Percentiles rank a stretch among this genome's conserved stretches.
These are phyloP conservation scores for Caprella mutica DNA, from an alignment of 2,888 invertebrate genomes.

Conservation along the genomic window DNA sequence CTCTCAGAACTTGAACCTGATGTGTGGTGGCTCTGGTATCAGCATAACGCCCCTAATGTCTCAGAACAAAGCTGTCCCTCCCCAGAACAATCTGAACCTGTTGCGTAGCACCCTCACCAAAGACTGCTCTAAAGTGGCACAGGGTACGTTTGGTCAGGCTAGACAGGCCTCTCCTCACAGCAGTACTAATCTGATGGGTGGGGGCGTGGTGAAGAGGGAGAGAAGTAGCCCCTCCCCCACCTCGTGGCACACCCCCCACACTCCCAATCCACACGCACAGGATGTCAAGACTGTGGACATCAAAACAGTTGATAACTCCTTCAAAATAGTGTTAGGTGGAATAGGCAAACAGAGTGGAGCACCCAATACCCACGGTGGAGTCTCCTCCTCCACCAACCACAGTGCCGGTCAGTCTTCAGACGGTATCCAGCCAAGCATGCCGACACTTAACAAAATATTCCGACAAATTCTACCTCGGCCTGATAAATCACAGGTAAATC, in stretches of 20 bases:
- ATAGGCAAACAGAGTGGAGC: background rate
- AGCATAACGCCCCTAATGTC: slow-evolving; percentile 30
- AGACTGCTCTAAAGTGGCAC: background rate
- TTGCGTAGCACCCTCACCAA: slow-evolving; percentile 10
- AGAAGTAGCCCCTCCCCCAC: slow-evolving; percentile 26
- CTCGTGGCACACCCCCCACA: slow-evolving; percentile 33
- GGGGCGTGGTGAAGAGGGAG: slow-evolving; percentile 14
- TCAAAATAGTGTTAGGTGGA: slow-evolving; percentile 24
- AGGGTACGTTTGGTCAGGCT: too few species aligned
- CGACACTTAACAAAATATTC: slow-evolving; percentile 27
- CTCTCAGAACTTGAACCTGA: slow-evolving; percentile 21
- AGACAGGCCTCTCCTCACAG: slow-evolving; percentile 31
- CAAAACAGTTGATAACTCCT: slow-evolving; percentile 26
- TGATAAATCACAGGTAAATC: too few species aligned
- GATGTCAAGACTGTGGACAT: slow-evolving; percentile 16
- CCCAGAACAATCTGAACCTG: slow-evolving; percentile 6
- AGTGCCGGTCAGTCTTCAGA: too few species aligned
- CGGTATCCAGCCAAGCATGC: slow-evolving; percentile 16
- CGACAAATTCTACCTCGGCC: slow-evolving; percentile 30
- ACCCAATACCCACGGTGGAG: background rate
- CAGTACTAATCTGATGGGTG: slow-evolving; percentile 13
- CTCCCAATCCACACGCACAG: background rate
- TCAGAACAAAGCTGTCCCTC: slow-evolving; percentile 10
- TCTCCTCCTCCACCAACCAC: slow-evolving; percentile 11
- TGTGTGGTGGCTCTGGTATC: slow-evolving; percentile 26